phyloP scores from a whole-genome alignment of 2,113 vertebrate genomes.

The Ctenodactylus gundi region DNA sequence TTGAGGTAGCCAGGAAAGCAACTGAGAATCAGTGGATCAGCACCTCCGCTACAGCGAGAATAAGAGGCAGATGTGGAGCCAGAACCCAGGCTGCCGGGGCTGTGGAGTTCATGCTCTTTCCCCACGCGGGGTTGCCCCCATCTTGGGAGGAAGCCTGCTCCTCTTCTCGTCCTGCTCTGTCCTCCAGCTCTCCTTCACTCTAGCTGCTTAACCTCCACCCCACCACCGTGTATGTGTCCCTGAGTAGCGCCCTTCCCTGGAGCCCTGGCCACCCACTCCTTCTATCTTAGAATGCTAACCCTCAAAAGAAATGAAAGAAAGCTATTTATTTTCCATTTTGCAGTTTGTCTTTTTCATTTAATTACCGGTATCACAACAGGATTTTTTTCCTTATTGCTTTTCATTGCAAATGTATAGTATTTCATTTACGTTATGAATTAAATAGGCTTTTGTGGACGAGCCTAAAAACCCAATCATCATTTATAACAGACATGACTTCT shows the following conservation, averaged over 20 bases:
- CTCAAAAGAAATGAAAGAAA: conserved; percentile 47
- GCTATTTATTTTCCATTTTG: conserved; percentile 58
- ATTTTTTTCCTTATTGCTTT: conserved; percentile 60
- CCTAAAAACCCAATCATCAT: conserved; percentile 63
- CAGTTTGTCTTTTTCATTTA: conserved; percentile 61
- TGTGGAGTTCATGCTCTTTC: not conserved
- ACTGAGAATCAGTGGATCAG: not conserved
- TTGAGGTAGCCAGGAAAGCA: not conserved
- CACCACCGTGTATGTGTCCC: not conserved
- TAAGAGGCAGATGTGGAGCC: not conserved
- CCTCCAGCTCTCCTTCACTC: not conserved
- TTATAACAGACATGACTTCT: conserved; percentile 63
- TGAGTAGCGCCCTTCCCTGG: not conserved
- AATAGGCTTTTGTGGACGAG: conserved; percentile 65
- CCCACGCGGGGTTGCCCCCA: not conserved
- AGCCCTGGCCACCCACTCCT: not conserved
- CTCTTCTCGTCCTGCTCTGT: not conserved
- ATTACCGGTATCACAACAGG: conserved; percentile 64
- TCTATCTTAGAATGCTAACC: not conserved
- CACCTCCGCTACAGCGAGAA: not conserved
- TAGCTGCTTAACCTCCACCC: not conserved
- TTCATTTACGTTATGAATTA: conserved; percentile 68
- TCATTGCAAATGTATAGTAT: conserved; percentile 63
- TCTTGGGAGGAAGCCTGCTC: not conserved
- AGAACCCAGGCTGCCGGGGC: not conserved